These are phyloP conservation scores for Agapornis roseicollis DNA, from an alignment of 2,113 vertebrate species.

Conservation along the genomic window DNA sequence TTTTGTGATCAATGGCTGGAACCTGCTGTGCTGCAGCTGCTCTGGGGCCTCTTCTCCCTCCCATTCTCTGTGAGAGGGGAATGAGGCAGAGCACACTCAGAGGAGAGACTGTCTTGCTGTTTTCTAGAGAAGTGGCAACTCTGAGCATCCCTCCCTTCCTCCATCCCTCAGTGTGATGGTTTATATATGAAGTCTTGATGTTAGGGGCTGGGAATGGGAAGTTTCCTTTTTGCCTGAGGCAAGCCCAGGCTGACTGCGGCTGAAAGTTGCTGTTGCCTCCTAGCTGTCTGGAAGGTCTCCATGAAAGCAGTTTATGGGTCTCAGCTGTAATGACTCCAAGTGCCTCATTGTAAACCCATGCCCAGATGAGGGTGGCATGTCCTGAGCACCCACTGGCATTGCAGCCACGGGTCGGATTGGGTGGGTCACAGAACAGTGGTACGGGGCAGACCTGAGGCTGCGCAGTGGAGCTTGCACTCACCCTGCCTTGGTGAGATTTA, in stretches of 20 bases:
- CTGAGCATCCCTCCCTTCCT: slow-evolving; percentile 3
- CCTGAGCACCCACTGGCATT: background rate
- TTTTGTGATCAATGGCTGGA: background rate
- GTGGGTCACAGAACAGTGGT: rapidly evolving
- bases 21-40: slow-evolving; percentile 6
- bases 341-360: background rate
- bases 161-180: background rate
- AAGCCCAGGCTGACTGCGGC: slow-evolving; percentile 1
- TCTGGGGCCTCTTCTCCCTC: background rate
- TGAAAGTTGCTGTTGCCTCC: slow-evolving; percentile 56
- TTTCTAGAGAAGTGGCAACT: slow-evolving; percentile 62
- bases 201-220: slow-evolving; percentile 29
- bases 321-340: background rate
- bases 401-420: background rate
- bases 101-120: background rate
- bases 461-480: background rate
- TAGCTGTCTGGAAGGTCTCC: background rate
- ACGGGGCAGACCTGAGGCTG: background rate
- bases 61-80: background rate
- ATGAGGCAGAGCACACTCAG: background rate
- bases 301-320: background rate
- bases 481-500: background rate
- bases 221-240: background rate
- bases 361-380: background rate
- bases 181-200: background rate